These are phyloP conservation scores for Nematolebias whitei DNA, from an alignment of 2,113 vertebrate species.

Conservation along the genomic window DNA sequence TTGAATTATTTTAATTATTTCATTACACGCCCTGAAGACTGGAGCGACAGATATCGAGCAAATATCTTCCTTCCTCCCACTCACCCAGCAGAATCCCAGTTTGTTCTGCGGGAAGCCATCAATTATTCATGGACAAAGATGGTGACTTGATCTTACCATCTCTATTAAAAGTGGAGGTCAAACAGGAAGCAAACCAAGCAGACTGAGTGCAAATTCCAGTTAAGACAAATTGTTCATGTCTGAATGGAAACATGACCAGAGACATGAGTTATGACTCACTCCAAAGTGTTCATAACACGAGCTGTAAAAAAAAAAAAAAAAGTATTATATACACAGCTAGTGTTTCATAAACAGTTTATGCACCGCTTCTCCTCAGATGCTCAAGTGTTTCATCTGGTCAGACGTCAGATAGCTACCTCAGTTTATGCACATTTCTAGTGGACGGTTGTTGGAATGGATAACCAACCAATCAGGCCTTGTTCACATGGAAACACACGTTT, in stretches of 20 bases:
- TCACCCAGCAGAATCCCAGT: slow-evolving; percentile 46
- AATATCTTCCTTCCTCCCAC: slow-evolving; percentile 31
- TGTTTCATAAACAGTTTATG: neutral
- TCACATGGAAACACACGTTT: no score
- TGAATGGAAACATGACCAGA: slow-evolving; percentile 13
- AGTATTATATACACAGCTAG: neutral
- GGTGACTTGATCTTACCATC: slow-evolving; percentile 48
- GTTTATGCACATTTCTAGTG: no score
- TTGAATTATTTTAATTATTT: slow-evolving; percentile 43
- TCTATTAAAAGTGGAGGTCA: slow-evolving; percentile 63
- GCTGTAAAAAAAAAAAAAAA: neutral
- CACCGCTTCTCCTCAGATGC: no score
- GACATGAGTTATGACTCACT: neutral
- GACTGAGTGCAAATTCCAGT: slow-evolving; percentile 28
- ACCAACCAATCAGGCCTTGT: no score
- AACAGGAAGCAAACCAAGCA: slow-evolving; percentile 26
- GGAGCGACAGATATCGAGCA: slow-evolving; percentile 17
- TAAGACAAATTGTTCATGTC: slow-evolving; percentile 14
- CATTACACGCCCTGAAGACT: slow-evolving; percentile 29
- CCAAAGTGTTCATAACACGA: neutral
- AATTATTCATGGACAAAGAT: slow-evolving; percentile 66
- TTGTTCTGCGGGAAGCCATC: slow-evolving; percentile 50
- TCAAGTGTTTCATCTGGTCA: no score
- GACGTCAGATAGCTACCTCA: no score
- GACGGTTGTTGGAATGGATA: no score